phyloP scores from a whole-genome alignment of 2,888 invertebrate genomes.

The Orthosia incerta region DNA sequence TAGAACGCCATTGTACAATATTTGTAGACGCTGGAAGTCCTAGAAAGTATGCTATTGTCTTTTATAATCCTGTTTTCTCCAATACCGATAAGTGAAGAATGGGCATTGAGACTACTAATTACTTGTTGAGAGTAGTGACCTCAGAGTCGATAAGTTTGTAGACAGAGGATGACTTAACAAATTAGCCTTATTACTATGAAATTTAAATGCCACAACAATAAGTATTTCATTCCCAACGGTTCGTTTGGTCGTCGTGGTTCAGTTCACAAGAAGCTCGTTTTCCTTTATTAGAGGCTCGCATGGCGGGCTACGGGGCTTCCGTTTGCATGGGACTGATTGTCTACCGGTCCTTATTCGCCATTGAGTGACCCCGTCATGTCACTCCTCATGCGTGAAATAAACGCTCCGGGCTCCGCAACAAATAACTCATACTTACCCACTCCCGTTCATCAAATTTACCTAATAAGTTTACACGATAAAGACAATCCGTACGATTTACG shows the following conservation, averaged over 20 bases:
- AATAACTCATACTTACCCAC: conserved; percentile 39
- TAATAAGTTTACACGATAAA: conserved; percentile 21
- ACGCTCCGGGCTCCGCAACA: conserved; percentile 38
- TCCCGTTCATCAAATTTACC: conserved; percentile 31
- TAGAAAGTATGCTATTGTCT: conserved; percentile 16
- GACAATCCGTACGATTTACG: not conserved
- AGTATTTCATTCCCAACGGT: conserved; percentile 76
- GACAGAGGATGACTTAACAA: conserved; percentile 15
- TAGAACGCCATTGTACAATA: conserved; percentile 9
- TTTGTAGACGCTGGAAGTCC: conserved; percentile 6
- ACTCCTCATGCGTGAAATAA: conserved; percentile 64
- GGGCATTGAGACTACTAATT: conserved; percentile 6
- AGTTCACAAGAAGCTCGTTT: conserved; percentile 78
- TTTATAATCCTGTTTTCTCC: conserved; percentile 6
- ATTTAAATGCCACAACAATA: conserved; percentile 53
- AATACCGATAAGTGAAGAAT: conserved; percentile 18
- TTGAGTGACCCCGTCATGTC: conserved; percentile 70
- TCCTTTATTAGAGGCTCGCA: conserved; percentile 73
- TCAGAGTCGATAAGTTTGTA: conserved; percentile 14
- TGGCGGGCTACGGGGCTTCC: conserved; percentile 68
- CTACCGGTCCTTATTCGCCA: conserved; percentile 68
- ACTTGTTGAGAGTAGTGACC: conserved; percentile 22
- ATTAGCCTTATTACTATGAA: conserved; percentile 37
- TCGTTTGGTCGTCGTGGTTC: conserved; percentile 75
- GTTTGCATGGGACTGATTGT: conserved; percentile 77